Conservation (phyloP, 2,113 vertebrate species). For the Cynocephalus volans region DNA sequence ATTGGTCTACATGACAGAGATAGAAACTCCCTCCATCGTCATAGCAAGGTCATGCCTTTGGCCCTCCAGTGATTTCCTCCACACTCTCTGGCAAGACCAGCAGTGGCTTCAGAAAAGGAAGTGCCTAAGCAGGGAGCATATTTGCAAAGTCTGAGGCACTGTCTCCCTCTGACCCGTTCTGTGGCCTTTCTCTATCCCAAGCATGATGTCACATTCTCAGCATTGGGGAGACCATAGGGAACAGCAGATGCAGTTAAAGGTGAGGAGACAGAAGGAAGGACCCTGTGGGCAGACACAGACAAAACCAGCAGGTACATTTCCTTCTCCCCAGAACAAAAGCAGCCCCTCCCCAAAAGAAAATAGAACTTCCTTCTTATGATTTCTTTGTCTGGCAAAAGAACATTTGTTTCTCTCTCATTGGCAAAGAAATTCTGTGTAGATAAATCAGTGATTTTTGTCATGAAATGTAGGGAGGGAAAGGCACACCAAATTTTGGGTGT, state of each 20-base stretch:
- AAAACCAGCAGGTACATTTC: background rate
- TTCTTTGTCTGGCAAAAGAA: background rate
- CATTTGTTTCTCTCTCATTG: background rate
- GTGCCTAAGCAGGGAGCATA: too few species aligned
- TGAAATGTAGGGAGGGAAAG: background rate
- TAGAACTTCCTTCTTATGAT: background rate
- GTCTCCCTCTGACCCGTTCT: background rate
- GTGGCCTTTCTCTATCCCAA: background rate
- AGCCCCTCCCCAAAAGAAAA: background rate
- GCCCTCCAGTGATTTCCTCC: too few species aligned
- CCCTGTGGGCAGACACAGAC: rapidly evolving
- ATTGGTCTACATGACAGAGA: background rate
- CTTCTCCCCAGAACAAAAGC: background rate
- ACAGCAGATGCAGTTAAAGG: too few species aligned
- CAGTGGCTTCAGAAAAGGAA: background rate
- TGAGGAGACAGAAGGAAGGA: too few species aligned
- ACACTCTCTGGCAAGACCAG: background rate
- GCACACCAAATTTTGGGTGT: too few species aligned
- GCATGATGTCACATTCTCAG: too few species aligned
- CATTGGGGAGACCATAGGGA: too few species aligned
- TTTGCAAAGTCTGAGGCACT: background rate
- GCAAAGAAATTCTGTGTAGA: background rate
- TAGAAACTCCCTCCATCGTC: background rate
- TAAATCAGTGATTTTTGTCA: background rate
- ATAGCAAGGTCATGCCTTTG: background rate